Conservation (phyloP, 2,797 vertebrate species). For the Smutsia temminckii region DNA sequence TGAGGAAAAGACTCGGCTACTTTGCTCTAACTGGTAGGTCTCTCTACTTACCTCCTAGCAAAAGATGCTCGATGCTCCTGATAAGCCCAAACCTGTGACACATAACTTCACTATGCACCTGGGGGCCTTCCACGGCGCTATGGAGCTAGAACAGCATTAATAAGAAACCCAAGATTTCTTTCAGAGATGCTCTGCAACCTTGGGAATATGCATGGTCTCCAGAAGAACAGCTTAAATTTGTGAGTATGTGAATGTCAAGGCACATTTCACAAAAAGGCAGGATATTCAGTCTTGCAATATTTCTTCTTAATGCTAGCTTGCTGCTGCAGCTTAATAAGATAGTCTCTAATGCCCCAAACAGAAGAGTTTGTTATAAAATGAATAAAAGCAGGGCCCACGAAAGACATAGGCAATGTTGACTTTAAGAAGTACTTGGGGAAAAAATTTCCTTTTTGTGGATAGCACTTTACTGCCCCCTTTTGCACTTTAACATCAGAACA, state of each 20-base stretch:
- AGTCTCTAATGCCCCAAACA: constrained; percentile 43
- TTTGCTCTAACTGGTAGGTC: constrained; percentile 74
- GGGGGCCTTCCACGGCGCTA: constrained; percentile 67
- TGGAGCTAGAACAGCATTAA: constrained; percentile 30
- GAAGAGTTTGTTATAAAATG: constrained; percentile 57
- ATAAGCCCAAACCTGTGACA: constrained; percentile 80
- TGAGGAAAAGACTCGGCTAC: constrained; percentile 64
- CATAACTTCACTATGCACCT: constrained; percentile 72
- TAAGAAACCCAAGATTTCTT: constrained; percentile 63
- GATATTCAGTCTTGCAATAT: not conserved
- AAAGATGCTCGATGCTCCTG: constrained; percentile 72
- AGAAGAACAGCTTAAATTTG: constrained; percentile 40
- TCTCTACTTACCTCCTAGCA: constrained; percentile 80
- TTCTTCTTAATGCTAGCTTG: not conserved
- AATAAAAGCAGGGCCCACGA: constrained; percentile 37
- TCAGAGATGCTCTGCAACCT: constrained; percentile 63
- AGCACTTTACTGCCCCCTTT: constrained; percentile 90
- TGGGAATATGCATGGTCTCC: constrained; percentile 49
- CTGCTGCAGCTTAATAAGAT: not conserved
- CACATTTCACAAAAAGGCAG: constrained; percentile 55
- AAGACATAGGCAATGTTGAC: constrained; percentile 58
- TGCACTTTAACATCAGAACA: constrained; percentile 87
- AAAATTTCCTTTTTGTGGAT: constrained; percentile 75
- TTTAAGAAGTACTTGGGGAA: constrained; percentile 65
- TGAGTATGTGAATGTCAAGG: constrained; percentile 25